phyloP scores from a whole-genome alignment of 1,140 invertebrate genomes.

The Trichomalopsis sarcophagae region DNA sequence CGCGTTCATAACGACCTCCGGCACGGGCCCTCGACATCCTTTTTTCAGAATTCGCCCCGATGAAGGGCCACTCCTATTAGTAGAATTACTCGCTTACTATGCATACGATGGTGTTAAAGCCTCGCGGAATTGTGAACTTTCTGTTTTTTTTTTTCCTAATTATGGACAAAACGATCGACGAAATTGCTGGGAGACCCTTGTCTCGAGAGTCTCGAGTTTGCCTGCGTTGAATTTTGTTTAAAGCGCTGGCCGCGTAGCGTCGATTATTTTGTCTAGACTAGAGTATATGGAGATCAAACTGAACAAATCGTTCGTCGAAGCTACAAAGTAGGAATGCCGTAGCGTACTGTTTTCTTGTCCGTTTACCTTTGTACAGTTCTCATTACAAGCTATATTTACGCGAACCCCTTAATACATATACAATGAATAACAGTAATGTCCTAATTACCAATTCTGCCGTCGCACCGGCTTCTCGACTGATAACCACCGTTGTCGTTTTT shows the following conservation, averaged over 20 bases:
- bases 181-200: background rate
- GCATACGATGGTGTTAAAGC: background rate
- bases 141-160: background rate
- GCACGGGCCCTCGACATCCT: background rate
- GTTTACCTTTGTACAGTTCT: constrained; percentile 25
- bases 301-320: background rate
- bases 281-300: background rate
- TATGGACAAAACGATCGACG: background rate
- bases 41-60: background rate
- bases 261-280: background rate
- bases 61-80: background rate
- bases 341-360: background rate
- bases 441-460: constrained; percentile 5
- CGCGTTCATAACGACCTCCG: constrained; percentile 4
- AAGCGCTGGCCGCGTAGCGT: constrained; percentile 21
- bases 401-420: background rate
- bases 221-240: background rate
- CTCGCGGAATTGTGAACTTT: background rate
- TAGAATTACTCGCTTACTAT: background rate
- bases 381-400: constrained; percentile 26
- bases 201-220: background rate
- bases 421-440: constrained; percentile 23
- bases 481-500: constrained; percentile 18
- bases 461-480: background rate
- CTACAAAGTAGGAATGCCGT: background rate